Evolutionary conservation across 2,113 vertebrate species (phyloP).

Genomic region (Athene cunicularia): DNA sequence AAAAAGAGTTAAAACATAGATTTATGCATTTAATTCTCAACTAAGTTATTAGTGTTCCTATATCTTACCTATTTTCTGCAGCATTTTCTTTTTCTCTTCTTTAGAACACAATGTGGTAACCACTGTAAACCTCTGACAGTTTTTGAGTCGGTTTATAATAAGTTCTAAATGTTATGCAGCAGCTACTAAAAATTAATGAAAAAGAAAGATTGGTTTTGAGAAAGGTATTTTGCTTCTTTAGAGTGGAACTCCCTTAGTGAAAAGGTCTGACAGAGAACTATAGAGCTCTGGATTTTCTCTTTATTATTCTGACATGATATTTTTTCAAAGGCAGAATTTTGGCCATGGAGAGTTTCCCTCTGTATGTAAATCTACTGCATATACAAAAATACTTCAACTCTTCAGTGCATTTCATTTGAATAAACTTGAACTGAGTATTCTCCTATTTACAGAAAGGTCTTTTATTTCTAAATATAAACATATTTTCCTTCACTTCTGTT

Average conservation of each 20-base stretch:
- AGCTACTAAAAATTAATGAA: neutral
- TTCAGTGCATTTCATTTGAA: neutral
- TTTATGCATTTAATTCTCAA: neutral
- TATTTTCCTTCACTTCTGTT: neutral
- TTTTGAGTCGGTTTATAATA: neutral
- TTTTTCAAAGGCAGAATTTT: neutral
- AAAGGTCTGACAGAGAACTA: neutral
- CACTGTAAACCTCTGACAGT: neutral
- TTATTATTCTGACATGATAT: neutral
- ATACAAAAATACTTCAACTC: neutral
- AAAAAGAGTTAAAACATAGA: neutral
- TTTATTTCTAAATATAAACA: neutral
- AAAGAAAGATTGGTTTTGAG: neutral
- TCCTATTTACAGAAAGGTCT: neutral
- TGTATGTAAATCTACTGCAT: neutral
- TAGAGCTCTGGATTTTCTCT: neutral
- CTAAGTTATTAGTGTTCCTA: neutral
- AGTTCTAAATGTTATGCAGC: neutral
- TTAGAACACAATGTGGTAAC: neutral
- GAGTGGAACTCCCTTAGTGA: neutral
- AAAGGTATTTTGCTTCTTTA: neutral
- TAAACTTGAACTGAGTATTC: neutral
- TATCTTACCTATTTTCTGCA: neutral
- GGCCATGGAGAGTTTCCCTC: neutral
- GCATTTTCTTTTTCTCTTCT: neutral